Conservation (phyloP, 2,888 invertebrate genomes). For the Reticulitermes lucifugus region DNA sequence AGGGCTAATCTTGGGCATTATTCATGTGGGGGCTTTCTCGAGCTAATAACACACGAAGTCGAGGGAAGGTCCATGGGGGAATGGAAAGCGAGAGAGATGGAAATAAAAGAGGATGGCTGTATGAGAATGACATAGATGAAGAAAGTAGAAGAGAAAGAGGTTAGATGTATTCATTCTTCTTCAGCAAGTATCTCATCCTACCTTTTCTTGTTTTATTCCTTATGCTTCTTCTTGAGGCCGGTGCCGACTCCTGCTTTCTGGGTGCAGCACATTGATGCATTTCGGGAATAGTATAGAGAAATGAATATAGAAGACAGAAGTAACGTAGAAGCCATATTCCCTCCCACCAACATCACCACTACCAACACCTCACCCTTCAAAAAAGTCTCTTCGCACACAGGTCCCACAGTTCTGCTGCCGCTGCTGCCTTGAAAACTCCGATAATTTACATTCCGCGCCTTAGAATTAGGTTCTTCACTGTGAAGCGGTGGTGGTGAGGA, state of each 20-base stretch:
- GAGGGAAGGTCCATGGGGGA: slow-evolving; percentile 41
- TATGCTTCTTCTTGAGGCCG: slow-evolving; percentile 24
- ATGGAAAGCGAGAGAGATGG: slow-evolving; percentile 35
- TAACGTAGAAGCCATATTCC: slow-evolving; percentile 47
- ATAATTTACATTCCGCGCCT: slow-evolving; percentile 54
- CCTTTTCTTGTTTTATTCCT: slow-evolving; percentile 35
- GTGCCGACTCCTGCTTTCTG: slow-evolving; percentile 2
- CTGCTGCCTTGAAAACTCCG: slow-evolving; percentile 49
- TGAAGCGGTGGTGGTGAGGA: slow-evolving; percentile 38
- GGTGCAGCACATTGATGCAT: slow-evolving; percentile 47
- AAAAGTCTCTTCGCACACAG: slow-evolving; percentile 22
- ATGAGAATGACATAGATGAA: slow-evolving; percentile 29
- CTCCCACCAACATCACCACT: slow-evolving; percentile 18
- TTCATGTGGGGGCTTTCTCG: slow-evolving; percentile 51
- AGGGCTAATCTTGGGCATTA: slow-evolving; percentile 52
- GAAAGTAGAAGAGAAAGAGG: slow-evolving; percentile 43
- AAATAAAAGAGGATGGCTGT: slow-evolving; percentile 37
- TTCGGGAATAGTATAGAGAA: slow-evolving; percentile 37
- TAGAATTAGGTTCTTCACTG: slow-evolving; percentile 51
- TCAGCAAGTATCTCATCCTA: slow-evolving; percentile 31
- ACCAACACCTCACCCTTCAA: neutral
- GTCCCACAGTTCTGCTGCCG: slow-evolving; percentile 4
- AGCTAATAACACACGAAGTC: slow-evolving; percentile 52
- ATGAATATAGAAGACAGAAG: slow-evolving; percentile 43
- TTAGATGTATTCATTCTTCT: slow-evolving; percentile 50